phyloP scores from a whole-genome alignment of 2,113 vertebrate species.

The Ramphastos sulfuratus region DNA sequence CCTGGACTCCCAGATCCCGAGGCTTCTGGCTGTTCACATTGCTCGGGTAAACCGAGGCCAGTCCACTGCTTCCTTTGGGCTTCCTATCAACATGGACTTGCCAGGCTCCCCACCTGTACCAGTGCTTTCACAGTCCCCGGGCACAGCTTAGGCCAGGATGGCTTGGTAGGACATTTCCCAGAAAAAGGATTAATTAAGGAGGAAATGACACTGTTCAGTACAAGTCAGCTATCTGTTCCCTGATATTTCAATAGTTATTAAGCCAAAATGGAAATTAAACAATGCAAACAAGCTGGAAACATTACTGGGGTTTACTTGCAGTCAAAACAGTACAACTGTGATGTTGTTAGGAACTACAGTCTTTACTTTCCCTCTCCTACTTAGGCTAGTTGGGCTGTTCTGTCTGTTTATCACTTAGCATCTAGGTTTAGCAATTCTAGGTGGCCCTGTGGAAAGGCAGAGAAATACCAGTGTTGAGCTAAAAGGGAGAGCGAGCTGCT shows the following conservation, averaged over 20 bases:
- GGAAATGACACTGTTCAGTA: background rate
- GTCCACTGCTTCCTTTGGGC: background rate
- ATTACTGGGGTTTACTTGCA: background rate
- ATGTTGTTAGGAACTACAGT: background rate
- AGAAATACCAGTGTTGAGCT: background rate
- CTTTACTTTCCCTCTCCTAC: background rate
- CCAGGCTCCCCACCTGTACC: background rate
- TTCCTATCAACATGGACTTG: background rate
- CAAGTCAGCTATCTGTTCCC: background rate
- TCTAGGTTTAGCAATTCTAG: background rate
- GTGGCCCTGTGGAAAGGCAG: background rate
- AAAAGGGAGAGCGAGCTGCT: background rate
- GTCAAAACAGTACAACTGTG: background rate
- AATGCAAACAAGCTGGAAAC: background rate
- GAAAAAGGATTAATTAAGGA: background rate
- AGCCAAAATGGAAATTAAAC: accelerated
- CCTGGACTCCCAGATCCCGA: background rate
- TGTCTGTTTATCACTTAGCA: background rate
- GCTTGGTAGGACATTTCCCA: background rate
- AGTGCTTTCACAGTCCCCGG: background rate
- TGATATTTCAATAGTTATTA: background rate
- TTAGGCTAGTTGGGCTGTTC: background rate
- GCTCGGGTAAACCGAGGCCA: background rate
- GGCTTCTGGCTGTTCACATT: accelerated
- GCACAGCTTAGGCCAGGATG: background rate